phyloP scores from a whole-genome alignment of 2,113 vertebrate species.

The Drymodes brunneopygia region DNA sequence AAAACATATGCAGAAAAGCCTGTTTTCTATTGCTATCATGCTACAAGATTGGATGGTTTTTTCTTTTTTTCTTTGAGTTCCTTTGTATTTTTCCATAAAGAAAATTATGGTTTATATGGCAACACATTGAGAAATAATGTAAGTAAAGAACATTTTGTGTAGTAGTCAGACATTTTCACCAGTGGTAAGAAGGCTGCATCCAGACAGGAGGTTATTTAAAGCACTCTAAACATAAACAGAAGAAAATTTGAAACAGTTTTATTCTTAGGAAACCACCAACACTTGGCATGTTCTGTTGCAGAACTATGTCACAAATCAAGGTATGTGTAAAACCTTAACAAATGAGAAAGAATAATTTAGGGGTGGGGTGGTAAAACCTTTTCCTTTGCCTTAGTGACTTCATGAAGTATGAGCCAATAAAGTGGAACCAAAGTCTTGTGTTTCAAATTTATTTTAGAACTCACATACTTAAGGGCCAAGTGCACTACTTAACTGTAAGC shows the following conservation, averaged over 20 bases:
- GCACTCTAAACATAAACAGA: neutral
- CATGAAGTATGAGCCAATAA: neutral
- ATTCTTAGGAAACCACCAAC: neutral
- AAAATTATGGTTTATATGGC: neutral
- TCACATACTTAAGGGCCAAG: neutral
- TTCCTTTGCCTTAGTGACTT: neutral
- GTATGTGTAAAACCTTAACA: neutral
- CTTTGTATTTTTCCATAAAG: neutral
- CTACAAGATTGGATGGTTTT: neutral
- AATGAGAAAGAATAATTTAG: neutral
- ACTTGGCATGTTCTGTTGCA: rapidly evolving
- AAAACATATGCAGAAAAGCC: neutral
- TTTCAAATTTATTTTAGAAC: neutral
- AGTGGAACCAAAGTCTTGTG: neutral
- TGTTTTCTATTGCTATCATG: neutral
- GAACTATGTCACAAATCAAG: neutral
- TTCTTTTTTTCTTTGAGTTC: neutral
- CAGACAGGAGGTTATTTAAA: neutral
- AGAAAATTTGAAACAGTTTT: neutral
- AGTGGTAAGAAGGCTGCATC: neutral
- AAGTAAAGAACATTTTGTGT: neutral
- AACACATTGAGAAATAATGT: neutral
- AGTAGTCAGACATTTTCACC: neutral
- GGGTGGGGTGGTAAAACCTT: neutral
- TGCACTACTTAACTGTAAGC: neutral